Base-by-base conservation (phyloP, 2,888 invertebrate species). In the Lasioglossum oenotherae region DNA sequence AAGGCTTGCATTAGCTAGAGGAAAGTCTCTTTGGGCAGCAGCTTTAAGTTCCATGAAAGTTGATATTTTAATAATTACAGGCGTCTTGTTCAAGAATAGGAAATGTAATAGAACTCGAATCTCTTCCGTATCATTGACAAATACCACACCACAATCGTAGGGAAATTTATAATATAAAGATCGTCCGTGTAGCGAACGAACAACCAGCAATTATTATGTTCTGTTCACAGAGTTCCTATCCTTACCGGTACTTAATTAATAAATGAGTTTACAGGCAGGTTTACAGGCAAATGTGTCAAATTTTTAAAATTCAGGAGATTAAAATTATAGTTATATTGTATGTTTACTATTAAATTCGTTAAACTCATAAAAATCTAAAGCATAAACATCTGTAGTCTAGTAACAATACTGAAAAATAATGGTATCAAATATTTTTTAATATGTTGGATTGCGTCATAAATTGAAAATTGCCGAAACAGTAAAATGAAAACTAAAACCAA, bases 31-130 rank as follows among this genome's bases (percentile, higher is more conserved):
- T 87, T 81, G 80, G 64, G 77, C 35, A 67, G 78, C 38, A 88
- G 82, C 80, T 84, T 89, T 82, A 88, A 88, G 38, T 79, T 82
- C 12, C 69, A 38, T 38, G 12, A 69, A 69, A 69, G 10, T 38
- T 69, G 38, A 69, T 69, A 38, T 38, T 38, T 69, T 69, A 38
- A 69, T 69, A 23, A 69, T 38, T 23, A 69, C 69, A 69, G 23
- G 69, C 69, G 38, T 38, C 38, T 38, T 23, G 69, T 69, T 69
- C 23, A 38, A 23, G 0, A 2, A 38, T 69, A 38, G 69, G 10
- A 69, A 69, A 69, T 10, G 23, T 69, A 69, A n/a, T n/a, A 35
- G 69, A 69, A 38, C 38, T 69, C 19, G 23, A 23, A 69, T 69
- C 69, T 69, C 23, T 69, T 23, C 38, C 12, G 38, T 69, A 69